A percentile compares a stretch with the other conserved stretches of the same genome.
These are phyloP conservation scores for Turritopsis dohrnii DNA, from an alignment of 30 jellyfish, hydroid and myxozoan genomes.

Conservation along the genomic window DNA sequence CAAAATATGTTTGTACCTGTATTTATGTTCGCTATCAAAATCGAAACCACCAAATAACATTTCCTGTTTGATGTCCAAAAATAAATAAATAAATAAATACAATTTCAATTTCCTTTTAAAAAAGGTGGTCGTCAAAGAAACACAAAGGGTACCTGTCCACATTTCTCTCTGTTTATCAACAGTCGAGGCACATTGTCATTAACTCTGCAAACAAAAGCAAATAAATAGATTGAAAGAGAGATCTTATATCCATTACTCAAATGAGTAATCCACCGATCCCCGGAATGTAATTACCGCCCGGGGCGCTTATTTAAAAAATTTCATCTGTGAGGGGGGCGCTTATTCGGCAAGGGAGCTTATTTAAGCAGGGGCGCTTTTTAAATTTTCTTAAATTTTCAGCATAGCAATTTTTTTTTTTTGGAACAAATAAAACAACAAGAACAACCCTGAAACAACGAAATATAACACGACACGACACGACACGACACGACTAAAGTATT, in stretches of 20 bases:
- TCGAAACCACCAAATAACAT: conserved; percentile 60
- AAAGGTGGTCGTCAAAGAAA: background rate
- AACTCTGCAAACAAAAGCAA: conserved; percentile 24
- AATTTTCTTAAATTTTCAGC: no score
- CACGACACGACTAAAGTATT: no score
- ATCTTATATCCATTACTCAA: no score
- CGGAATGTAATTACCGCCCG: no score
- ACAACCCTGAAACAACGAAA: no score
- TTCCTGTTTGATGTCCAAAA: background rate
- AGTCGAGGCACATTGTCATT: conserved; percentile 57
- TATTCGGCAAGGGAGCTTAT: background rate
- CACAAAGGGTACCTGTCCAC: conserved; percentile 63
- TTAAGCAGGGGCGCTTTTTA: background rate
- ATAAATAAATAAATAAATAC: background rate
- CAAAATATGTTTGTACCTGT: conserved; percentile 32
- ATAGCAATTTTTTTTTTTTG: no score
- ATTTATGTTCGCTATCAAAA: conserved; percentile 48
- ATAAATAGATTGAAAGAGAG: background rate
- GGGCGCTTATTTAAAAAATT: background rate
- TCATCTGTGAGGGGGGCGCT: background rate
- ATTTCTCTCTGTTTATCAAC: conserved; percentile 67
- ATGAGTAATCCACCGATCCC: no score
- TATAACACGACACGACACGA: no score
- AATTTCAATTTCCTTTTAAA: background rate
- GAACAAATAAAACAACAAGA: no score